Evolutionary conservation across 2,888 invertebrate genomes (phyloP).

Genomic region (Cryptocephalus moraei): DNA sequence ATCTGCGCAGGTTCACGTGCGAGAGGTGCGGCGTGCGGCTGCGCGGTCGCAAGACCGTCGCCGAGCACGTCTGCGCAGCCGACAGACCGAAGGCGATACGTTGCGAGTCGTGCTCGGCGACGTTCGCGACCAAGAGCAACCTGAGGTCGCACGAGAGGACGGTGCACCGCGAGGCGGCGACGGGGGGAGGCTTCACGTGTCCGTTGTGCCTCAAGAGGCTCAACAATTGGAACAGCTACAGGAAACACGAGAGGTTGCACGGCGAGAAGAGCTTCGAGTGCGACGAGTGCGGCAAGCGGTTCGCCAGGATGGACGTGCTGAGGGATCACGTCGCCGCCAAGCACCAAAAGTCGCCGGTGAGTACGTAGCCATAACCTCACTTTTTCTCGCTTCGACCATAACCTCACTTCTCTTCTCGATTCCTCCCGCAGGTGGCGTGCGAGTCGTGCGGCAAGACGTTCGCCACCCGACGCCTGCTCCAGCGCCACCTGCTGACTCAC

Average conservation of each 20-base stretch:
- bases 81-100: neutral
- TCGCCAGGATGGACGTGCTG: conserved; percentile 16
- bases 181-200: conserved; percentile 7
- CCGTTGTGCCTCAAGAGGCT: conserved; percentile 10
- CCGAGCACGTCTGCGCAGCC: conserved; percentile 22
- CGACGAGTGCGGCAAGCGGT: conserved; percentile 20
- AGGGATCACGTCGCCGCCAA: conserved; percentile 35
- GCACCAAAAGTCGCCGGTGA: conserved; percentile 11
- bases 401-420: no score
- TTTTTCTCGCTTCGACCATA: no score
- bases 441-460: no score
- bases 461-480: no score
- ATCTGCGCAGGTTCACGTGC: conserved; percentile 26
- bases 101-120: neutral
- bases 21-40: conserved; percentile 15
- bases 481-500: no score
- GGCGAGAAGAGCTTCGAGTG: conserved; percentile 21
- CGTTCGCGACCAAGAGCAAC: no score
- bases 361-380: neutral
- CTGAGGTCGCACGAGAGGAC: no score
- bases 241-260: conserved; percentile 34
- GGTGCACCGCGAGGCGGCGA: neutral
- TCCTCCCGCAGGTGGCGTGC: no score
- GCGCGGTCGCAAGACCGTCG: conserved; percentile 8
- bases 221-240: conserved; percentile 10